Evolutionary conservation across 2,888 invertebrate species (phyloP).

Genomic region (Macrophya alboannulata): DNA sequence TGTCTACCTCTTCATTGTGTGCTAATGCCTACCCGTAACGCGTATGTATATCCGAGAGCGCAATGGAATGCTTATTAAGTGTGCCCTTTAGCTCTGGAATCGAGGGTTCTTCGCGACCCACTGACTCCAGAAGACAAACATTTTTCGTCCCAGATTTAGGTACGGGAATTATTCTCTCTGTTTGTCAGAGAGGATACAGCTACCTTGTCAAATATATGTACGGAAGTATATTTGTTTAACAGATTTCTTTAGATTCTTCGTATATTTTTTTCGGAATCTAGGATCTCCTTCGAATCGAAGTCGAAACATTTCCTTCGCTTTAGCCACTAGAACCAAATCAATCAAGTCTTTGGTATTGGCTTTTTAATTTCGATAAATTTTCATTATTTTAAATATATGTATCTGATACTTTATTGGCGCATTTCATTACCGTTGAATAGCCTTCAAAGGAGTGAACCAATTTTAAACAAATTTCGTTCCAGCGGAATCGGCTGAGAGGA

Average conservation of each 20-base stretch:
- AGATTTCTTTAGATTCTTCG: background rate
- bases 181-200: background rate
- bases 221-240: background rate
- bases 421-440: background rate
- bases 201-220: background rate
- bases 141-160: slow-evolving; percentile 4
- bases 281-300: background rate
- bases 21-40: slow-evolving; percentile 64
- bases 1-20: slow-evolving; percentile 70
- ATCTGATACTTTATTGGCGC: background rate
- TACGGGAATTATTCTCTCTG: background rate
- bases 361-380: background rate
- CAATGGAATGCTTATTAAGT: slow-evolving; percentile 36
- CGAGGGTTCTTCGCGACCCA: slow-evolving; percentile 36
- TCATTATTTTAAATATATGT: background rate
- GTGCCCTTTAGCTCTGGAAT: slow-evolving; percentile 17
- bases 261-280: background rate
- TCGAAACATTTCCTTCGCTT: background rate
- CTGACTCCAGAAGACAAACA: slow-evolving; percentile 38
- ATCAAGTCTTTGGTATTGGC: background rate
- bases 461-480: background rate
- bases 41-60: background rate
- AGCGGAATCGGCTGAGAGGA: background rate
- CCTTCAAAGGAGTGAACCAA: background rate
- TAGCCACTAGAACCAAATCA: background rate